Conservation (phyloP, 2,113 vertebrate genomes). For the Antechinus stuartii region DNA sequence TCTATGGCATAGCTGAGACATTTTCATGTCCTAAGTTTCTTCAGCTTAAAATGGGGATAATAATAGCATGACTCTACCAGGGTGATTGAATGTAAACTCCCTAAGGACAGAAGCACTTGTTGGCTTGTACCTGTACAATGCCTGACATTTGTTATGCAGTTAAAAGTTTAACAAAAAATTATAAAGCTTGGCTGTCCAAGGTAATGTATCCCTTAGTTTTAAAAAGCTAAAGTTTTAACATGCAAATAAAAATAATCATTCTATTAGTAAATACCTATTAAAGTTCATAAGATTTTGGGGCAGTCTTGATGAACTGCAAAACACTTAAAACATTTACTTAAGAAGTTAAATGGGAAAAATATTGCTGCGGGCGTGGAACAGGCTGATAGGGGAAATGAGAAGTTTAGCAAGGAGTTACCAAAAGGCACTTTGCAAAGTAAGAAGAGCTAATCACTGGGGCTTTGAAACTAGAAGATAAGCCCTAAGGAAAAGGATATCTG, state of each 20-base stretch:
- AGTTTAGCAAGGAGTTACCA: not conserved
- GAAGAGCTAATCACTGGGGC: not conserved
- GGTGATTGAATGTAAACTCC: not conserved
- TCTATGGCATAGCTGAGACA: not conserved
- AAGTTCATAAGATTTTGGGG: conserved; percentile 28
- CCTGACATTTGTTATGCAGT: not conserved
- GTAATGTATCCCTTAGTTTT: not conserved
- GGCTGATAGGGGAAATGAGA: not conserved
- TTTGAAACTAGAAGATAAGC: not conserved
- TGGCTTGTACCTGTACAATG: not conserved
- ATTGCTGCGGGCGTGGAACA: not conserved
- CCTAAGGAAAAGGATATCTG: not conserved
- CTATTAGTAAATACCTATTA: not conserved
- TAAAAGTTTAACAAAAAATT: not conserved
- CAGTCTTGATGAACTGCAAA: not conserved
- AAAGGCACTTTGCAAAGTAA: not conserved
- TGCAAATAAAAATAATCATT: conserved; percentile 7
- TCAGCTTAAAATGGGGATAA: no score
- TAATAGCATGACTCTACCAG: no score
- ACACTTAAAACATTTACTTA: not conserved
- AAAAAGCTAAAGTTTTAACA: conserved; percentile 27
- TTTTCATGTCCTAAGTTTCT: not conserved
- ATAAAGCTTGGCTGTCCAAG: not conserved
- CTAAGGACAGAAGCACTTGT: not conserved
- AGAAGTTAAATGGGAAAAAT: not conserved